Evolutionary conservation across 2,797 vertebrate species (phyloP).

Genomic region (Manis javanica): DNA sequence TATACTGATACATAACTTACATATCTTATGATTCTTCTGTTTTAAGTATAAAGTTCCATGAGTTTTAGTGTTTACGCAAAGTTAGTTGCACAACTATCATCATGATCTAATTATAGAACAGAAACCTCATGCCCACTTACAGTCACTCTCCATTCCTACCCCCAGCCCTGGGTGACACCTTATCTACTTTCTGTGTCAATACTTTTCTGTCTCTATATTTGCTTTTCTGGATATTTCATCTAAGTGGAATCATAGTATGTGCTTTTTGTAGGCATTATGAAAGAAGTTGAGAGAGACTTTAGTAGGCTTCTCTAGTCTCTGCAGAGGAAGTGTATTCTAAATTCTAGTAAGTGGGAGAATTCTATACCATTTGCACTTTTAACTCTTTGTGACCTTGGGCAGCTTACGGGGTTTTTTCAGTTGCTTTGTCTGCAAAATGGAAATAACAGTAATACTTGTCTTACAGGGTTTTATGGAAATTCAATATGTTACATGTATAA

Average conservation of each 20-base stretch:
- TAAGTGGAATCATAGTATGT: neutral
- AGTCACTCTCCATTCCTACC: neutral
- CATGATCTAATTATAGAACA: neutral
- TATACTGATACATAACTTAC: neutral
- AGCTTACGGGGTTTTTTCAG: neutral
- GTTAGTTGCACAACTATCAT: neutral
- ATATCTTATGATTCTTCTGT: neutral
- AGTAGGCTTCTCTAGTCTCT: neutral
- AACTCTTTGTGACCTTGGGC: neutral
- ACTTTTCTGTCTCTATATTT: neutral
- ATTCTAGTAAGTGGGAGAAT: neutral
- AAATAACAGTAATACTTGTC: neutral
- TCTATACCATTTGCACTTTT: neutral
- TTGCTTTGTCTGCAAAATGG: neutral
- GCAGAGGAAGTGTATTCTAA: neutral
- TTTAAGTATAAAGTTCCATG: neutral
- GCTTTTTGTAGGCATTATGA: neutral
- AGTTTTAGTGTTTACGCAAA: neutral
- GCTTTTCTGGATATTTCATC: neutral
- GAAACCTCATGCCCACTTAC: neutral
- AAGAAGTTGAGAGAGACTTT: neutral
- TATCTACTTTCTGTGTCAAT: neutral
- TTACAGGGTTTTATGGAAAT: neutral
- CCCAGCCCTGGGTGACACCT: neutral
- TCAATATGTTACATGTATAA: neutral